Percentiles rank a stretch among this genome's conserved stretches.
Evolutionary conservation across 2,113 vertebrate species (phyloP).

Genomic region (Rafetus swinhoei): DNA sequence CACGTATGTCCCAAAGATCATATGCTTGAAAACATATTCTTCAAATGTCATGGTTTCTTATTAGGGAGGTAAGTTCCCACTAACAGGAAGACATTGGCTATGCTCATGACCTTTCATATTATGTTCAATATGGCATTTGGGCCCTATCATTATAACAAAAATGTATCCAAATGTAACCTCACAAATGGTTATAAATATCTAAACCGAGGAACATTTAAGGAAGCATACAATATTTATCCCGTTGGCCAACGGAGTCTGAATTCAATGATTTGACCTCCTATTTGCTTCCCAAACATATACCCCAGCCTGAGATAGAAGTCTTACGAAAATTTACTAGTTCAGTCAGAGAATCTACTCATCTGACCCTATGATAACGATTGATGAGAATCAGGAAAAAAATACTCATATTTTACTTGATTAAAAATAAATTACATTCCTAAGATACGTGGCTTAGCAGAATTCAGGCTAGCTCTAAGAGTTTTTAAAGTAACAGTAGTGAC

Average conservation of each 20-base stretch:
- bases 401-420: background rate
- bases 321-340: background rate
- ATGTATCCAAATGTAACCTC: background rate
- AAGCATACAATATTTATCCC: background rate
- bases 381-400: background rate
- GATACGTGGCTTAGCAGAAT: background rate
- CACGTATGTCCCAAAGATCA: background rate
- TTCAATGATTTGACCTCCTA: background rate
- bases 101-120: background rate
- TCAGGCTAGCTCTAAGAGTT: background rate
- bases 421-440: background rate
- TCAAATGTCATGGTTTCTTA: background rate
- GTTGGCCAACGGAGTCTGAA: background rate
- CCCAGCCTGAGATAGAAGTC: background rate
- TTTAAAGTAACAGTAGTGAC: rapidly evolving
- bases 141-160: background rate
- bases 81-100: background rate
- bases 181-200: background rate
- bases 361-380: background rate
- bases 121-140: background rate
- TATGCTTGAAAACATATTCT: background rate
- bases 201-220: background rate
- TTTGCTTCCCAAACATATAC: background rate
- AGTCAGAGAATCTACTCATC: background rate
- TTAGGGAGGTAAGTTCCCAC: background rate